Percentiles rank a stretch among this genome's conserved stretches.
These are phyloP conservation scores for Patagioenas fasciata DNA, from an alignment of 2,113 vertebrate species.

Conservation along the genomic window DNA sequence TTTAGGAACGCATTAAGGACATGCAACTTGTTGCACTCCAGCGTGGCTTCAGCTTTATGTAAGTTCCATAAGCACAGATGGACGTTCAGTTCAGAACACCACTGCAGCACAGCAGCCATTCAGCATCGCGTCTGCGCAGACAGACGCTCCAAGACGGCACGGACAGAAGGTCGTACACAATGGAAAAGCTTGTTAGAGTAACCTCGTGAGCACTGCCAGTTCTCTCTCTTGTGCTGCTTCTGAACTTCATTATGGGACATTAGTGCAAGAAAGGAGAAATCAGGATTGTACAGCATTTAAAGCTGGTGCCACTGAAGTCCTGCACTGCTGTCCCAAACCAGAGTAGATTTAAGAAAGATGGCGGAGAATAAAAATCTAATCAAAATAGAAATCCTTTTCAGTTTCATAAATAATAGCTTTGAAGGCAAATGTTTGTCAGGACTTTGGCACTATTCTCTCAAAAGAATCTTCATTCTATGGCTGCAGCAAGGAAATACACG, in stretches of 20 bases:
- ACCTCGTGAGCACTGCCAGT: background rate
- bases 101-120: background rate
- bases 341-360: background rate
- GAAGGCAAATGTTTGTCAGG: background rate
- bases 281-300: background rate
- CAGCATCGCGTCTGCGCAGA: background rate
- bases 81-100: background rate
- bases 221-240: background rate
- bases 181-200: background rate
- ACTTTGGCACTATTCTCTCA: background rate
- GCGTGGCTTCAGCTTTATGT: background rate
- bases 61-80: background rate
- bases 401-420: background rate
- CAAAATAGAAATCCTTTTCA: background rate
- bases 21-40: background rate
- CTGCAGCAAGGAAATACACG: background rate
- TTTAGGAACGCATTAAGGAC: background rate
- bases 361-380: background rate
- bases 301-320: background rate
- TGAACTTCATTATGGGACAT: background rate
- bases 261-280: background rate
- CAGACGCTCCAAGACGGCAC: background rate
- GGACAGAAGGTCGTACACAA: background rate
- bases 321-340: background rate
- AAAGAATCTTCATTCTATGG: background rate